These are phyloP conservation scores for Leptarthrus brevirostris DNA, from an alignment of 2,888 invertebrate species.

Conservation along the genomic window DNA sequence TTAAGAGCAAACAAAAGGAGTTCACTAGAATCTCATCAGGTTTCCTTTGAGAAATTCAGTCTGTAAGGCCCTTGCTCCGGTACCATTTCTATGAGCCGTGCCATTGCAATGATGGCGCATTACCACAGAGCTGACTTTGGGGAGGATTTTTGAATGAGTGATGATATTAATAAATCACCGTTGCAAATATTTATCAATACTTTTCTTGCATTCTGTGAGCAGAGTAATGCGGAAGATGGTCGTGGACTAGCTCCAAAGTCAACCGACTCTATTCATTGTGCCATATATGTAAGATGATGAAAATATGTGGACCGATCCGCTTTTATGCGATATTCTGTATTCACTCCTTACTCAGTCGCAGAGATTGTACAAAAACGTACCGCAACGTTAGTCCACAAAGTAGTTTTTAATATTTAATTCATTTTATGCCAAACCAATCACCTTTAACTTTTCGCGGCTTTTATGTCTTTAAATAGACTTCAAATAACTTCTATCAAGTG, in stretches of 20 bases:
- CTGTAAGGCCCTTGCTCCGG: conserved; percentile 8
- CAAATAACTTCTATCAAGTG: conserved; percentile 7
- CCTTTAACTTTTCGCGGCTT: conserved; percentile 23
- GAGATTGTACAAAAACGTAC: background rate
- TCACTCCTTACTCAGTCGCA: background rate
- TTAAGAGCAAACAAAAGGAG: conserved; percentile 48
- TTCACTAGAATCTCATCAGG: conserved; percentile 45
- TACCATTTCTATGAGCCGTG: background rate
- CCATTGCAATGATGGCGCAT: conserved; percentile 19
- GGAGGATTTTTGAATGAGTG: conserved; percentile 47
- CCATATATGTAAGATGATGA: conserved; percentile 14
- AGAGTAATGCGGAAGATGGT: conserved; percentile 42
- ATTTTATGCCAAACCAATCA: conserved; percentile 24
- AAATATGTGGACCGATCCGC: background rate
- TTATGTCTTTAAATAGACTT: background rate
- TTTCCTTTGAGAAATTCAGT: conserved; percentile 23
- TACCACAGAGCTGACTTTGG: conserved; percentile 29
- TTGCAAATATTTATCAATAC: conserved; percentile 48
- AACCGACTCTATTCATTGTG: conserved; percentile 29
- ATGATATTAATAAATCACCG: conserved; percentile 48
- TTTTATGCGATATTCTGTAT: background rate
- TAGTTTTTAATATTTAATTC: conserved; percentile 19
- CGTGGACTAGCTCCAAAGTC: conserved; percentile 22
- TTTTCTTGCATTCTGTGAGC: conserved; percentile 22
- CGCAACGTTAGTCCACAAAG: background rate